Conservation (phyloP, 1,140 invertebrate species). For the Sipha flava region DNA sequence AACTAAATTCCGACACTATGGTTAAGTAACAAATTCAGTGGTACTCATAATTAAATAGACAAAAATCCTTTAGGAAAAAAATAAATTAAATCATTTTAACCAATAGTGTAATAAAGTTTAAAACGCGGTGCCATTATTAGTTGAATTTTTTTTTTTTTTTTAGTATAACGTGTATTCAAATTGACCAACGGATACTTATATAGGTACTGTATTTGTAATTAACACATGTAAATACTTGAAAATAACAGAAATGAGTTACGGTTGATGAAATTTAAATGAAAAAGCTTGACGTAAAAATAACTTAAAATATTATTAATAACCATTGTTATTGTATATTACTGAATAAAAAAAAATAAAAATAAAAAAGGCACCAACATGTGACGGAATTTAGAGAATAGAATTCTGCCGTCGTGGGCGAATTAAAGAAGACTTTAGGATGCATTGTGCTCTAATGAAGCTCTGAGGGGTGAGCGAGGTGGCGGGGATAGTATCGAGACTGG, state of each 20-base stretch:
- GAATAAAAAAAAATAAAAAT: not conserved
- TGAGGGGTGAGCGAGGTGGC: not conserved
- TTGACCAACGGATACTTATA: too few relatives aligned
- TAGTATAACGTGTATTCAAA: too few relatives aligned
- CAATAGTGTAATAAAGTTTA: too few relatives aligned
- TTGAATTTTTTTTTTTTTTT: too few relatives aligned
- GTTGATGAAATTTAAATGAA: too few relatives aligned
- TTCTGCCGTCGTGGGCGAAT: not conserved
- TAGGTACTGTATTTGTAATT: too few relatives aligned
- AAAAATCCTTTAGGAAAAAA: not conserved
- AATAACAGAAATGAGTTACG: too few relatives aligned
- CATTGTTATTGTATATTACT: not conserved
- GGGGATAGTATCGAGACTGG: not conserved
- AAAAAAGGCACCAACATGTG: not conserved
- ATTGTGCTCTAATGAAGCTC: constrained; percentile 31
- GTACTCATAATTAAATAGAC: not conserved
- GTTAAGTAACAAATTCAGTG: not conserved
- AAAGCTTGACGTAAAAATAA: not conserved
- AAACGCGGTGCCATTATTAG: too few relatives aligned
- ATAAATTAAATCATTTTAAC: too few relatives aligned
- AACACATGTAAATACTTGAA: too few relatives aligned
- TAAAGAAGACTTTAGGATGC: constrained; percentile 19
- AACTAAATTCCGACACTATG: not conserved
- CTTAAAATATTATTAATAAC: not conserved
- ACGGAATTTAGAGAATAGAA: not conserved